phyloP scores from a whole-genome alignment of 1,140 invertebrate genomes.

The Matsumurasca onukii region DNA sequence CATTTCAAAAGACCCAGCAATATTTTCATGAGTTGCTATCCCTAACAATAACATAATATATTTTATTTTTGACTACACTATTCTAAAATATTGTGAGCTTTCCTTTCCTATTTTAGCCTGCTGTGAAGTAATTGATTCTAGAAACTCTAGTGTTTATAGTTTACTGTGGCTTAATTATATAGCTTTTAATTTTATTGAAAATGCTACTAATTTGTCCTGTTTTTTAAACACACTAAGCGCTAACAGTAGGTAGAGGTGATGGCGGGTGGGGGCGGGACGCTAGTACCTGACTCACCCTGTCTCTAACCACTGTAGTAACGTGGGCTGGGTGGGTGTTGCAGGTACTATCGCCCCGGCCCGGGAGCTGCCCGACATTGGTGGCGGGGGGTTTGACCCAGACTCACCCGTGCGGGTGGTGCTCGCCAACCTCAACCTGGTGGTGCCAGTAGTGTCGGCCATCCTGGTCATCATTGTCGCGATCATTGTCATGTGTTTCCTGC shows the following conservation, averaged over 20 bases:
- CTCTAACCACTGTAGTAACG: not conserved
- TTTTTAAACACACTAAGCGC: too few species aligned
- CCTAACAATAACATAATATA: too few species aligned
- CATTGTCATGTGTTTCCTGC: constrained; percentile 86
- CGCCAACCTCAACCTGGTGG: constrained; percentile 88
- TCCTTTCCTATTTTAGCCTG: too few species aligned
- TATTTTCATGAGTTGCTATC: too few species aligned
- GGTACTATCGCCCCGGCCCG: constrained; percentile 91
- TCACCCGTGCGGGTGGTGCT: constrained; percentile 80
- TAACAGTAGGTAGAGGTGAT: not conserved
- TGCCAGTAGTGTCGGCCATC: constrained; percentile 88
- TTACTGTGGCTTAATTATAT: too few species aligned
- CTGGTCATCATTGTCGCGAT: constrained; percentile 90
- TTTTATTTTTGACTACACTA: too few species aligned
- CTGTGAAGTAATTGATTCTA: too few species aligned
- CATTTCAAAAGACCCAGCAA: too few species aligned
- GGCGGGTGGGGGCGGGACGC: not conserved
- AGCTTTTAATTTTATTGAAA: too few species aligned
- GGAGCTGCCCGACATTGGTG: constrained; percentile 70
- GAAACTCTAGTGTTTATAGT: too few species aligned
- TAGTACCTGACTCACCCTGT: constrained; percentile 22
- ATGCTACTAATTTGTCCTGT: too few species aligned
- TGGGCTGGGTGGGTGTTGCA: constrained; percentile 59
- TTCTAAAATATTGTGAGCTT: too few species aligned
- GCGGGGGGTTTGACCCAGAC: constrained; percentile 56